A percentile compares a stretch with the other conserved stretches of the same genome.
Conservation (phyloP, 2,797 vertebrate species). For the Protosalanx chinensis region DNA sequence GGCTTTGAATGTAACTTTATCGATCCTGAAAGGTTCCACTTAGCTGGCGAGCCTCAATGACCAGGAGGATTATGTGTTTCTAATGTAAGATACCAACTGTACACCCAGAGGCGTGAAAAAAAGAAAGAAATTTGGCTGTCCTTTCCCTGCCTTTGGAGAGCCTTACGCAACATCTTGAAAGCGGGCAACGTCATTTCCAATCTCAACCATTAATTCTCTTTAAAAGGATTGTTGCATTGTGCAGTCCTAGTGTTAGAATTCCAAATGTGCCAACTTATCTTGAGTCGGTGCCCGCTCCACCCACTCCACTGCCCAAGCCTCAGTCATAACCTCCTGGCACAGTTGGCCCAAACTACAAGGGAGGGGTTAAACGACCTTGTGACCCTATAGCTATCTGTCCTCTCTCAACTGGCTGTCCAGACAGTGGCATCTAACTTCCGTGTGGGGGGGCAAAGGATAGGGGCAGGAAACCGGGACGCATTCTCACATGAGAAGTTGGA, state of each 20-base stretch:
- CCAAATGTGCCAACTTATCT: constrained; percentile 14
- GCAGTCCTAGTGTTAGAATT: neutral
- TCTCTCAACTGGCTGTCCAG: constrained; percentile 44
- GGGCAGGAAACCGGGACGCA: too few relatives aligned
- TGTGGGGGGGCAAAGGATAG: constrained; percentile 33
- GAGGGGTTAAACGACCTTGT: constrained; percentile 35
- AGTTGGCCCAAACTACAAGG: neutral
- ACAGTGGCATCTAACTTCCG: constrained; percentile 29
- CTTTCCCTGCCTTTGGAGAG: neutral
- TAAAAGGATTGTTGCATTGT: constrained; percentile 3
- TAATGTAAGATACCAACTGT: constrained; percentile 15
- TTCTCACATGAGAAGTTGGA: neutral
- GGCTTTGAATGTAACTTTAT: neutral
- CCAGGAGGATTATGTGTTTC: neutral
- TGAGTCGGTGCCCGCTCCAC: constrained; percentile 21
- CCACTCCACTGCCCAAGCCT: neutral
- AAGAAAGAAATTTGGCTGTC: neutral
- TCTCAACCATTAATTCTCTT: neutral
- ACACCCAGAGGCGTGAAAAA: constrained; percentile 6
- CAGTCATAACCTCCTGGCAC: neutral
- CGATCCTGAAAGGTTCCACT: constrained; percentile 5
- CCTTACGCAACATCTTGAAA: constrained; percentile 27
- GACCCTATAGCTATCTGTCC: constrained; percentile 40
- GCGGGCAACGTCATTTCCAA: neutral
- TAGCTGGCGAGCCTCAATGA: neutral